phyloP scores from a whole-genome alignment of 1,140 invertebrate species.

The Eubasilissa regina region DNA sequence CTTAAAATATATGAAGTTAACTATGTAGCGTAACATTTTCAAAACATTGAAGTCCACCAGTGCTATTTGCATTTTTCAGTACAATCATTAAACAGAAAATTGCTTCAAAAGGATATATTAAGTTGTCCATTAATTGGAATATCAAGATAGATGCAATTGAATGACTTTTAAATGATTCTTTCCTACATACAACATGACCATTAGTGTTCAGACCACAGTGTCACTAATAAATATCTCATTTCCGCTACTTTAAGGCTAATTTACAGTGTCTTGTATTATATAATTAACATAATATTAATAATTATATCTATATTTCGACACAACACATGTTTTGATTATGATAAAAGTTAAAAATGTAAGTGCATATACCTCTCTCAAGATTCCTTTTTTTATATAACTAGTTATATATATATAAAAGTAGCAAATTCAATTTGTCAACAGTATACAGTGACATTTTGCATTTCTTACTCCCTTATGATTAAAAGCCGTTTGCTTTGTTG shows the following conservation, averaged over 20 bases:
- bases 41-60: no score
- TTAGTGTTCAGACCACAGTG: constrained; percentile 50
- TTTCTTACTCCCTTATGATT: constrained; percentile 44
- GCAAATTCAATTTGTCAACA: constrained; percentile 49
- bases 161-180: no score
- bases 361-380: constrained; percentile 52
- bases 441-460: constrained; percentile 51
- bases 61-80: no score
- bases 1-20: no score
- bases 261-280: constrained; percentile 32
- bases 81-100: no score
- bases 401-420: constrained; percentile 46
- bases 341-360: constrained; percentile 12
- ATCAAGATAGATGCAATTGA: no score
- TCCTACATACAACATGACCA: no score
- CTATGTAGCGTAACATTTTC: no score
- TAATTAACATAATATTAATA: constrained; percentile 23
- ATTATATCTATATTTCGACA: constrained; percentile 15
- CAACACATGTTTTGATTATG: constrained; percentile 29
- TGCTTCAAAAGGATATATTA: no score
- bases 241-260: constrained; percentile 34
- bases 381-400: constrained; percentile 59
- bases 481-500: constrained; percentile 44
- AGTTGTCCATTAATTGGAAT: no score
- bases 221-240: constrained; percentile 15